These are phyloP conservation scores for Rhinogobio ventralis DNA, from an alignment of 2,797 vertebrate species.

Conservation along the genomic window DNA sequence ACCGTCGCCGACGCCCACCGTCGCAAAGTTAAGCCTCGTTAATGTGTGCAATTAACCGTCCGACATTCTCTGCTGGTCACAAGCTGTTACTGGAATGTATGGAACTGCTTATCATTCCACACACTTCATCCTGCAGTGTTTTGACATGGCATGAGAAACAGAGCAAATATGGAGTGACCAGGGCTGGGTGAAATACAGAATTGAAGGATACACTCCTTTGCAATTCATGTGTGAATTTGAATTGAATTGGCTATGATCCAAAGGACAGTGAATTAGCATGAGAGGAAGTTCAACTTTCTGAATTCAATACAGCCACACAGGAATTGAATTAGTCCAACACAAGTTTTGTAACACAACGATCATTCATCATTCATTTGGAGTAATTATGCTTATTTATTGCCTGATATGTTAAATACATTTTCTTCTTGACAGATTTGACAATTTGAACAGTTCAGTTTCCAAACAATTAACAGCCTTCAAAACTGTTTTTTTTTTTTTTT, in stretches of 20 bases:
- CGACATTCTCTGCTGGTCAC: conserved; percentile 64
- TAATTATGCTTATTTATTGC: background rate
- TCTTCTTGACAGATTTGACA: background rate
- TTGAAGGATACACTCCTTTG: background rate
- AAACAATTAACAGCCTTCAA: background rate
- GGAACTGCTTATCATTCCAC: conserved; percentile 75
- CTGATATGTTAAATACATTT: background rate
- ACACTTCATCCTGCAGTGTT: conserved; percentile 62
- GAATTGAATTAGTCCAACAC: background rate
- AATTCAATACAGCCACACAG: conserved; percentile 7
- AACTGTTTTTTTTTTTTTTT: background rate
- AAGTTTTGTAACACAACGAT: background rate
- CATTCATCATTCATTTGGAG: background rate
- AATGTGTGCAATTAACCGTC: conserved; percentile 82
- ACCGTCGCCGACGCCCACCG: conserved; percentile 71
- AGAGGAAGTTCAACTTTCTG: background rate
- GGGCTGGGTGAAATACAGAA: background rate
- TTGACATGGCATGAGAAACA: background rate
- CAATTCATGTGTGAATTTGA: conserved; percentile 5
- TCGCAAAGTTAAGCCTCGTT: conserved; percentile 77
- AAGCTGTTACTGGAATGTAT: conserved; percentile 68
- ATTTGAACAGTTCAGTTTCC: background rate
- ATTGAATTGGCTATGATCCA: background rate
- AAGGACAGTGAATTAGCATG: background rate
- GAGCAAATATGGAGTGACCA: background rate